Base-by-base conservation (phyloP, 2,888 invertebrate genomes). In the Cynaeus angustus region DNA sequence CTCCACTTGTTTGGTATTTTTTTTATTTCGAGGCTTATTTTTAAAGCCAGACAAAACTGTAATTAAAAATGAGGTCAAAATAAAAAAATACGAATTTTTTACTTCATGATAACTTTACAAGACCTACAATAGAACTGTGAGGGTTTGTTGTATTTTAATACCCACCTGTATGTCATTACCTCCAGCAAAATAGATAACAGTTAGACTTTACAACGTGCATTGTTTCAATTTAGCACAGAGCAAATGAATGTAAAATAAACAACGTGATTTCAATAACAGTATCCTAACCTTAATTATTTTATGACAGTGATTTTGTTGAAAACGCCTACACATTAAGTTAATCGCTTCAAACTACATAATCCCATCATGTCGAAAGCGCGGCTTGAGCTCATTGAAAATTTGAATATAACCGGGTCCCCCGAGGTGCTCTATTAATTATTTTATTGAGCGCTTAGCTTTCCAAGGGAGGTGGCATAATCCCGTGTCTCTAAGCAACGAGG, bases 381-480 rank as follows among this genome's bases (percentile, higher is more conserved):
- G 71, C 72, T 72, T 70, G 74, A 75, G 71, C 69, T 69, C 77
- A 75, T 76, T 73, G 77, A 78, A 80, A 81, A 80, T 81, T 80
- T 80, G 80, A 80, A 80, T 80, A 80, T 81, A 78, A 79, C 77
- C 75, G 76, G 55, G 61, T 73, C 78, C 80, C 80, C 74, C 58
- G 79, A 79, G 81, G 77, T 79, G 79, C 75, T 77, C 83, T 83
- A 83, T 84, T 84, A 84, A 84, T 84, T 83, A 83, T 83, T 83
- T 84, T 83, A 84, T 83, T 80, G 84, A 82, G 80, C 81, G 81
- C 77, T 78, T 79, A 79, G 78, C 75, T 71, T 73, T 69, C 66
- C 74, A 64, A 72, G 77, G 78, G 79, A 82, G 80, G 80, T 80
- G 81, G 77, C 74, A 77, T 81, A 82, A 82, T 82, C 81, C 82